A percentile compares a stretch with the other conserved stretches of the same genome.
phyloP scores from a whole-genome alignment of 2,113 vertebrate genomes.

The Psilopogon haemacephalus region DNA sequence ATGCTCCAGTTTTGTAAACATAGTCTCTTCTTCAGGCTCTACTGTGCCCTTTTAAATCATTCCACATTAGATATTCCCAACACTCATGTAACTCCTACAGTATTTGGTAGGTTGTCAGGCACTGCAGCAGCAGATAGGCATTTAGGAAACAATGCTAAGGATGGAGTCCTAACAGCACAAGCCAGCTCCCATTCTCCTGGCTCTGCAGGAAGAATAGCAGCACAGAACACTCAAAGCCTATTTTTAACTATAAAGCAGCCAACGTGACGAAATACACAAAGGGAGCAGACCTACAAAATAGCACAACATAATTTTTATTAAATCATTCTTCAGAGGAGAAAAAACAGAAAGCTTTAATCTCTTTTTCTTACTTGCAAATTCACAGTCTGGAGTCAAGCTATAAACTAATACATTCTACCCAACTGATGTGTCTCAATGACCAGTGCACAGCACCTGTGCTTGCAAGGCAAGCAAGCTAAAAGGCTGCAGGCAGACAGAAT shows the following conservation, averaged over 20 bases:
- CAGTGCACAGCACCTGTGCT: background rate
- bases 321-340: background rate
- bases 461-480: background rate
- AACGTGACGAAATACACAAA: constrained; percentile 15
- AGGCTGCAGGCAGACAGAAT: background rate
- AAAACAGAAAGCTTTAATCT: background rate
- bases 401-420: background rate
- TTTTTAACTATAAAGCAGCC: constrained; percentile 40
- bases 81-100: background rate
- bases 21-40: background rate
- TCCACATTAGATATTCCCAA: background rate
- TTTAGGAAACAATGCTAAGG: constrained; percentile 18
- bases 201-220: constrained; percentile 23
- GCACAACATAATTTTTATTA: background rate
- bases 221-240: constrained; percentile 17
- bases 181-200: constrained; percentile 24
- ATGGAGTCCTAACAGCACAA: background rate
- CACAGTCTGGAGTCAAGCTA: background rate
- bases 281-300: constrained; percentile 11
- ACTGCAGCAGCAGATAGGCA: background rate
- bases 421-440: background rate
- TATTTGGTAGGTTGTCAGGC: background rate
- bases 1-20: background rate
- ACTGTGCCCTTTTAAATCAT: background rate
- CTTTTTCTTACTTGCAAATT: background rate